phyloP scores from a whole-genome alignment of 1,140 invertebrate genomes.

The Teleopsis dalmanni region DNA sequence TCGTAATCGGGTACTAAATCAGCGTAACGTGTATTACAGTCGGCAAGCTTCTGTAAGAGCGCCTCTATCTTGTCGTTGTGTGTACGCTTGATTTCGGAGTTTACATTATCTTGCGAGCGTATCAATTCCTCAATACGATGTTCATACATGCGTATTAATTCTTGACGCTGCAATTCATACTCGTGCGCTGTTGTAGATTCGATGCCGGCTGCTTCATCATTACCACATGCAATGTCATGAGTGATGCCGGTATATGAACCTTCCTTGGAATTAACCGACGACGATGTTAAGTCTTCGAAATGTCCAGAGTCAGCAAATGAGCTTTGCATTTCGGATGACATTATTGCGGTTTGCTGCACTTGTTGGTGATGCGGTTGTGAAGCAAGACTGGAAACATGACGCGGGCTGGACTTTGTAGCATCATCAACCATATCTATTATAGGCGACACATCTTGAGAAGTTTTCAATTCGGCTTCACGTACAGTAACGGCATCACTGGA shows the following conservation, averaged over 20 bases:
- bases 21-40: conserved; percentile 68
- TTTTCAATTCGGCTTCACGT: conserved; percentile 53
- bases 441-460: conserved; percentile 45
- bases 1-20: conserved; percentile 61
- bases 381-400: conserved; percentile 28
- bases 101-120: conserved; percentile 58
- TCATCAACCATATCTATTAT: conserved; percentile 45
- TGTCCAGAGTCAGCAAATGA: conserved; percentile 78
- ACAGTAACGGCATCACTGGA: conserved; percentile 67
- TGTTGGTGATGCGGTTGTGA: conserved; percentile 18
- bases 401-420: conserved; percentile 44
- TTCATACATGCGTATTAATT: conserved; percentile 62
- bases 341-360: conserved; percentile 14
- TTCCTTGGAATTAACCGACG: conserved; percentile 66
- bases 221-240: conserved; percentile 50
- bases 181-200: conserved; percentile 4
- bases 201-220: conserved; percentile 31
- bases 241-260: conserved; percentile 50
- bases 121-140: conserved; percentile 65
- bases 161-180: conserved; percentile 55
- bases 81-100: conserved; percentile 62
- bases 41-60: conserved; percentile 66
- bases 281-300: conserved; percentile 70
- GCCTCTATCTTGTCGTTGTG: conserved; percentile 74
- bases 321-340: conserved; percentile 52